A percentile compares a stretch with the other conserved stretches of the same genome.
Evolutionary conservation across 2,113 vertebrate genomes (phyloP).

Genomic region (Cyphomyrus discorhynchus): DNA sequence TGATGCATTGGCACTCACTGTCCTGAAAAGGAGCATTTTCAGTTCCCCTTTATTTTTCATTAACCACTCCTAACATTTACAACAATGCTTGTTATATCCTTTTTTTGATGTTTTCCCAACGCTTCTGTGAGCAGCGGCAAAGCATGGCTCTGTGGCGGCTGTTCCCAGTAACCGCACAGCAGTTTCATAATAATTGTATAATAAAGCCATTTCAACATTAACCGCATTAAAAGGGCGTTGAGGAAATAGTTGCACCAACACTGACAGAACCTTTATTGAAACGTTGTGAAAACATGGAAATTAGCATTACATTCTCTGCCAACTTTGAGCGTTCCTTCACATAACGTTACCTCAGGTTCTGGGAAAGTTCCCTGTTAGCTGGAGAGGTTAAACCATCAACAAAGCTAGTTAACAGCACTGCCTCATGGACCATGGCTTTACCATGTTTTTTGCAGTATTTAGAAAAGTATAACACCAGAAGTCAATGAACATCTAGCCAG

Average conservation of each 20-base stretch:
- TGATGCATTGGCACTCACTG: no score
- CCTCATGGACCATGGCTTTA: background rate
- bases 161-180: no score
- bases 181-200: no score
- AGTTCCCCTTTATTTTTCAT: background rate
- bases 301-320: no score
- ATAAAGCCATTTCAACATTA: no score
- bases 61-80: background rate
- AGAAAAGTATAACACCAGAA: background rate
- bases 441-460: background rate
- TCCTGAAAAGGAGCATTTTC: background rate
- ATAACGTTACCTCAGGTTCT: background rate
- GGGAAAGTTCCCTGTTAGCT: background rate
- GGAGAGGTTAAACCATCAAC: background rate
- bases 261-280: no score
- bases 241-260: no score
- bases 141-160: background rate
- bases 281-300: no score
- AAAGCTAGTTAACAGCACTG: background rate
- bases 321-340: no score
- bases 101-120: background rate
- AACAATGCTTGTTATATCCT: background rate
- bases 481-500: background rate
- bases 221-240: no score
- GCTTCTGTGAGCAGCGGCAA: no score